Evolutionary conservation across 2,113 vertebrate genomes (phyloP).

Genomic region (Clarias batrachus): DNA sequence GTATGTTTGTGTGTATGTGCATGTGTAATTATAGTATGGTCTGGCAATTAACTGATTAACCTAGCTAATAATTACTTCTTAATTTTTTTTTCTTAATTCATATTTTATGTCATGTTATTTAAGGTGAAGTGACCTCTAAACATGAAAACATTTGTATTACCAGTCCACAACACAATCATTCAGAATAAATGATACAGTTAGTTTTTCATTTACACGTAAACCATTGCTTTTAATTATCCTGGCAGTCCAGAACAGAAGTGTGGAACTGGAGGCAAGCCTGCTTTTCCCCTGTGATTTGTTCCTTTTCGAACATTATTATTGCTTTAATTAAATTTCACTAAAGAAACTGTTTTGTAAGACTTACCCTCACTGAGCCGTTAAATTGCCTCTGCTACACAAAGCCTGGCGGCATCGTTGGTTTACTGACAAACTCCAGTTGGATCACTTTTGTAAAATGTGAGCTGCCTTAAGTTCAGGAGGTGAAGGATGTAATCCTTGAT

Average conservation of each 20-base stretch:
- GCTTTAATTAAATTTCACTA: slow-evolving; percentile 61
- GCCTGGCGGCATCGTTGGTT: slow-evolving; percentile 47
- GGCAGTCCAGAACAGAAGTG: slow-evolving; percentile 30
- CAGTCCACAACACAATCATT: neutral
- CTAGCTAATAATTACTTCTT: neutral
- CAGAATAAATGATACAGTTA: slow-evolving; percentile 12
- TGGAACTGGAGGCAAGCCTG: slow-evolving; percentile 39
- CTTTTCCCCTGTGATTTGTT: slow-evolving; percentile 43
- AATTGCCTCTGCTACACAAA: slow-evolving; percentile 68
- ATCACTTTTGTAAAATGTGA: slow-evolving; percentile 31
- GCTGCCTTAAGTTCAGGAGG: slow-evolving; percentile 28
- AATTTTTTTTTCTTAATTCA: neutral
- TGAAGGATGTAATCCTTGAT: slow-evolving; percentile 35
- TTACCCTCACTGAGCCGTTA: slow-evolving; percentile 71
- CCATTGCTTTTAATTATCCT: slow-evolving; percentile 44
- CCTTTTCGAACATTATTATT: slow-evolving; percentile 58
- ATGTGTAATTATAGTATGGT: neutral
- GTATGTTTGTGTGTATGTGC: neutral
- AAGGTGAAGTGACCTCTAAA: neutral
- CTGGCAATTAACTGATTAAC: neutral
- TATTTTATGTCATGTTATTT: slow-evolving; percentile 8
- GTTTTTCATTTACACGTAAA: slow-evolving; percentile 28
- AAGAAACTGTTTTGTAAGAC: slow-evolving; percentile 60
- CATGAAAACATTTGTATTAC: neutral
- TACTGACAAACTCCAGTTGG: slow-evolving; percentile 33